Evolutionary conservation across 2,888 invertebrate species (phyloP).

Genomic region (Trissolcus brochymenae): DNA sequence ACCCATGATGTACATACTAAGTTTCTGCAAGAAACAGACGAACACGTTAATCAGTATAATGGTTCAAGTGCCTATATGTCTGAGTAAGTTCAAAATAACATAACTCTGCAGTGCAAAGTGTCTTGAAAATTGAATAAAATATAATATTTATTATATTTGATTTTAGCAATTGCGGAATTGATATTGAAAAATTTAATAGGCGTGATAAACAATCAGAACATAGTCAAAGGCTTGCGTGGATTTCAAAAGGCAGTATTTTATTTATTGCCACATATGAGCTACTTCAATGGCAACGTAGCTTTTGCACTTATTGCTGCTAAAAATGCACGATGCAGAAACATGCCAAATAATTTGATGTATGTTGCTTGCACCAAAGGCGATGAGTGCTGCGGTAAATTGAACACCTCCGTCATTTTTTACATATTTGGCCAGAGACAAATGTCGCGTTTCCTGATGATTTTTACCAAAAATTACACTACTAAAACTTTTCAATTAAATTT

Average conservation of each 20-base stretch:
- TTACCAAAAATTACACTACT: no score
- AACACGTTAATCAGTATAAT: conserved; percentile 64
- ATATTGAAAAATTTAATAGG: conserved; percentile 61
- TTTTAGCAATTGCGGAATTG: conserved; percentile 65
- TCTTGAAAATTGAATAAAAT: background rate
- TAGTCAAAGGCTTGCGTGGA: conserved; percentile 59
- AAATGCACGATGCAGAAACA: conserved; percentile 70
- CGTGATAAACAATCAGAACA: conserved; percentile 38
- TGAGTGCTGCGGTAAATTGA: conserved; percentile 67
- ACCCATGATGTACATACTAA: conserved; percentile 68
- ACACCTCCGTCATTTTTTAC: no score
- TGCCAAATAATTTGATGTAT: conserved; percentile 62
- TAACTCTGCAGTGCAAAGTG: no score
- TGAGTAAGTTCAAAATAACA: conserved; percentile 62
- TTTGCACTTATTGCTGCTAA: conserved; percentile 64
- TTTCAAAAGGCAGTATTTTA: conserved; percentile 68
- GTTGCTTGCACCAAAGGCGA: conserved; percentile 61
- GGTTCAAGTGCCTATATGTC: conserved; percentile 64
- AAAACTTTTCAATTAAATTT: no score
- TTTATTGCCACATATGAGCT: conserved; percentile 70
- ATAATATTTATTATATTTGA: background rate
- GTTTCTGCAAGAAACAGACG: conserved; percentile 67
- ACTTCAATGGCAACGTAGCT: conserved; percentile 69
- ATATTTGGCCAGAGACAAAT: no score
- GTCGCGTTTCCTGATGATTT: no score